Percentiles rank a stretch among this genome's conserved stretches.
Conservation (phyloP, 2,113 vertebrate genomes). For the Xiphophorus hellerii region DNA sequence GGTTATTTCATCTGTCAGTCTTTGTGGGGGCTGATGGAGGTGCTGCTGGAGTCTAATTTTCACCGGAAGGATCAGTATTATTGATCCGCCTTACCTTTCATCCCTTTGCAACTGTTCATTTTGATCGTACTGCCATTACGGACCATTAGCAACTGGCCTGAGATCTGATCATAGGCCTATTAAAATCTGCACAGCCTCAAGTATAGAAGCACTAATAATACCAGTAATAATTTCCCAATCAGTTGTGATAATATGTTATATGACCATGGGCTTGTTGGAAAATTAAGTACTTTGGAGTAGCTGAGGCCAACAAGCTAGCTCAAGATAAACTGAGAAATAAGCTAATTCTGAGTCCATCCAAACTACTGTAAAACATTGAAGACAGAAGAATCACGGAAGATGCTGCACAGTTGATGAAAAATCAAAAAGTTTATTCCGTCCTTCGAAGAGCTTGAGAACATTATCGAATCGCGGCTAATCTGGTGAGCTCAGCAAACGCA, state of each 20-base stretch:
- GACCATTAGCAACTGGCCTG: conserved; percentile 21
- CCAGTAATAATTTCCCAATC: too few relatives aligned
- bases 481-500: too few relatives aligned
- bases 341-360: not conserved
- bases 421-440: not conserved
- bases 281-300: not conserved
- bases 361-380: not conserved
- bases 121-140: conserved; percentile 28
- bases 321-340: not conserved
- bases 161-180: conserved; percentile 1
- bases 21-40: conserved; percentile 20
- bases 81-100: conserved; percentile 51
- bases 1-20: conserved; percentile 69
- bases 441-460: too few relatives aligned
- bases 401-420: not conserved
- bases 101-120: conserved; percentile 29
- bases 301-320: not conserved
- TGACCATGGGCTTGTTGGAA: too few relatives aligned
- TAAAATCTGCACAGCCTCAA: not conserved
- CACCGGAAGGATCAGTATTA: conserved; percentile 42
- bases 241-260: too few relatives aligned
- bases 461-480: too few relatives aligned
- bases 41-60: conserved; percentile 36
- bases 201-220: not conserved
- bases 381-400: not conserved